phyloP scores from a whole-genome alignment of 1,140 invertebrate species.

The Caenorhabditis brenneri region DNA sequence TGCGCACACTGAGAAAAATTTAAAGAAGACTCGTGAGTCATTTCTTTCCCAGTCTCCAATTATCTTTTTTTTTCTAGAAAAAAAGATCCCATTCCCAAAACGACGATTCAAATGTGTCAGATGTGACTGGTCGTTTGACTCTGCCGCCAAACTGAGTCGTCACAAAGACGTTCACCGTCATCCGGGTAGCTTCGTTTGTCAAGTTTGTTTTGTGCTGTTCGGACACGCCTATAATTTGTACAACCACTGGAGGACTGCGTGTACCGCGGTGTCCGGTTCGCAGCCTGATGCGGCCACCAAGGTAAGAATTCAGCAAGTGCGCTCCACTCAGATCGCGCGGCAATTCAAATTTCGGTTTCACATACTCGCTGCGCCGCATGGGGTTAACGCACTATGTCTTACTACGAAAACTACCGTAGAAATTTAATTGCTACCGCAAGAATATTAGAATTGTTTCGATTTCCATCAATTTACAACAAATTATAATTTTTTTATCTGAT shows the following conservation, averaged over 20 bases:
- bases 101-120: neutral
- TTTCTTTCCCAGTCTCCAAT: neutral
- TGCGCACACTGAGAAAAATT: neutral
- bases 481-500: no score
- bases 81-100: neutral
- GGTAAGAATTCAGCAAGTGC: neutral
- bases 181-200: neutral
- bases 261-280: neutral
- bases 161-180: neutral
- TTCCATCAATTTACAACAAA: no score
- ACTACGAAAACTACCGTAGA: no score
- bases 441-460: no score
- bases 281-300: neutral
- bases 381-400: no score
- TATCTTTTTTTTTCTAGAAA: neutral
- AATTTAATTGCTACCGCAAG: no score
- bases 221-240: neutral
- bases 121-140: conserved; percentile 27
- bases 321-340: no score
- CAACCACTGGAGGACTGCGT: neutral
- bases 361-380: no score
- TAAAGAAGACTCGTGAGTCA: neutral
- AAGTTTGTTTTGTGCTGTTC: neutral
- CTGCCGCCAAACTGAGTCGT: neutral
- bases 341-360: no score